These are phyloP conservation scores for Caprella mutica DNA, from an alignment of 2,888 invertebrate species.

Conservation along the genomic window DNA sequence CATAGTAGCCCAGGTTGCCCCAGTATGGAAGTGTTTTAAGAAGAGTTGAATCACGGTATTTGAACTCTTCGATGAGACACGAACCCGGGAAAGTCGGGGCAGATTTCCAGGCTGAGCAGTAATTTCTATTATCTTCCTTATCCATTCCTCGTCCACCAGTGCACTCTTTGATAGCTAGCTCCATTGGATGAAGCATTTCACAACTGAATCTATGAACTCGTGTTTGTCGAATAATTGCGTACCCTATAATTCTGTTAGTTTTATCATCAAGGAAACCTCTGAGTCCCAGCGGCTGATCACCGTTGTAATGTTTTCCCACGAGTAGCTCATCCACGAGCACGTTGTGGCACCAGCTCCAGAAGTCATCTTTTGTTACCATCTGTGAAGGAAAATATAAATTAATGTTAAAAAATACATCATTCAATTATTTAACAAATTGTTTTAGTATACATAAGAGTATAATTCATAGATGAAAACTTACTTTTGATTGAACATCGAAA, in stretches of 20 bases:
- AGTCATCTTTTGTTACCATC: slow-evolving; percentile 37
- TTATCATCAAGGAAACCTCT: slow-evolving; percentile 45
- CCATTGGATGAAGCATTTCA: slow-evolving; percentile 32
- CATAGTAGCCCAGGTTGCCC: slow-evolving; percentile 42
- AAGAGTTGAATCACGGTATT: slow-evolving; percentile 38
- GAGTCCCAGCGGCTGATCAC: slow-evolving; percentile 42
- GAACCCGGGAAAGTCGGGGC: not conserved
- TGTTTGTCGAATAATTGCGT: slow-evolving; percentile 45
- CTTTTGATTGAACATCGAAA: slow-evolving; percentile 2
- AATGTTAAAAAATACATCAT: not conserved
- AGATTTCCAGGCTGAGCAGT: slow-evolving; percentile 36
- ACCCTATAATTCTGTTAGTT: slow-evolving; percentile 46
- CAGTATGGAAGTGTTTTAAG: slow-evolving; percentile 42
- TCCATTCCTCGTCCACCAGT: slow-evolving; percentile 35
- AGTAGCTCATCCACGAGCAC: slow-evolving; percentile 41
- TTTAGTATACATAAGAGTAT: not conserved
- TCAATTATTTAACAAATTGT: not conserved
- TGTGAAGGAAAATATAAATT: slow-evolving; percentile 1
- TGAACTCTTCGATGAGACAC: slow-evolving; percentile 24
- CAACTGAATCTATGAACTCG: slow-evolving; percentile 36
- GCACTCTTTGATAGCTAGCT: slow-evolving; percentile 34
- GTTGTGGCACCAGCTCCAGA: slow-evolving; percentile 42
- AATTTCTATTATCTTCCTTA: slow-evolving; percentile 37
- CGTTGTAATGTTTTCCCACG: slow-evolving; percentile 45
- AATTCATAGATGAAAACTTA: not conserved